These are phyloP conservation scores for Echeneis naucrates DNA, from an alignment of 2,797 vertebrate genomes.

Conservation along the genomic window DNA sequence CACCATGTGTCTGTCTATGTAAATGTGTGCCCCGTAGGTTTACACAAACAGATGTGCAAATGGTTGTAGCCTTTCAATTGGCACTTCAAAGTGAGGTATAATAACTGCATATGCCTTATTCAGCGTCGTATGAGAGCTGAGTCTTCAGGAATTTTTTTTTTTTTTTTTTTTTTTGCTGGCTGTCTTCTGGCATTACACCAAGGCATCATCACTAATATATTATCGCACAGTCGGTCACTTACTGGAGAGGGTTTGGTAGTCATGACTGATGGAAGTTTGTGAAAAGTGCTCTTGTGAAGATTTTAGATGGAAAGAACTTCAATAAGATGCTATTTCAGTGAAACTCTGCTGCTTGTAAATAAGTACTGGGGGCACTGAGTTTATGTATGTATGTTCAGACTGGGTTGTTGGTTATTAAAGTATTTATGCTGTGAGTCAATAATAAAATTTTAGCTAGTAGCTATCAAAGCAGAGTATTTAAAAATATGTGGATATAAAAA, in stretches of 20 bases:
- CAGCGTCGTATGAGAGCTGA: conserved; percentile 26
- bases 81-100: conserved; percentile 19
- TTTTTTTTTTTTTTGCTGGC: conserved; percentile 14
- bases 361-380: not conserved
- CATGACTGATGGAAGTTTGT: not conserved
- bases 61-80: conserved; percentile 15
- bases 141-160: conserved; percentile 23
- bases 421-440: conserved; percentile 6
- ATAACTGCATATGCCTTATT: conserved; percentile 26
- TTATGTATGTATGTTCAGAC: conserved; percentile 39
- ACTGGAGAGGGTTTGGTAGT: conserved; percentile 5
- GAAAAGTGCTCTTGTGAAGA: conserved; percentile 24
- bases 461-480: not conserved
- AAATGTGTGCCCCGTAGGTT: not conserved
- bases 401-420: conserved; percentile 10
- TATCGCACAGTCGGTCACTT: conserved; percentile 7
- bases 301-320: conserved; percentile 3
- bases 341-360: conserved; percentile 9
- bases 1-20: conserved; percentile 1
- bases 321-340: conserved; percentile 8
- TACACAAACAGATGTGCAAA: conserved; percentile 7
- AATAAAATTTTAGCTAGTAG: conserved; percentile 9
- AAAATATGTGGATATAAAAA: not conserved
- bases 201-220: conserved; percentile 14
- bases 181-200: conserved; percentile 29